Evolutionary conservation across 2,888 invertebrate species (phyloP), one percentile per base, ranked within the genome.

Genomic region (Dyspetes luteomarginatus): DNA sequence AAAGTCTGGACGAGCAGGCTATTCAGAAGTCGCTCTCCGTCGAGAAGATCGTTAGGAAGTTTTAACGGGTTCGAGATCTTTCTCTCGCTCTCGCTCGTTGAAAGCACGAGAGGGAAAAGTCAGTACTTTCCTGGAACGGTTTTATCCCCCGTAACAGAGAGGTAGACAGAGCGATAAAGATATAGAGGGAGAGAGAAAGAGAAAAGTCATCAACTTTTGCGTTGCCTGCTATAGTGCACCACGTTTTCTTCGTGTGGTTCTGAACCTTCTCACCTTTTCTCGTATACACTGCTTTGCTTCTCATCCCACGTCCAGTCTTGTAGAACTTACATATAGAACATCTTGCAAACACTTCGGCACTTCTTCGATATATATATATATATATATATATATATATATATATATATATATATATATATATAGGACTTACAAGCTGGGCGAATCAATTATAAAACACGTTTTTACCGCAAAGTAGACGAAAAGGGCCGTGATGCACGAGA

Each of bases 61-160:
- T 90, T 89, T 88, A 89, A 89, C 90, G 88, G 89, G 85, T 88
- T 89, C 87, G 88, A 87, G 87, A 85, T 83, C 83, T 78, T 48
- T 73, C 78, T 58, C 36, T 73, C 73, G 41, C 41, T 30, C 60
- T 60, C 36, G 7, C 22, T 48, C 12, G 5, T 30, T 1, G 28
- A 75, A 67, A 74, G 55, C 67, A 72, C 75, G 50, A 64, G 65
- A 78, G 78, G 69, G 73, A 26, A 50, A 75, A 62, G 50, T 52
- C 41, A 64, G 64, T 71, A 62, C 80, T 80, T 75, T 76, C 76
- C 65, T 64, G 64, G 15, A 78, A 60, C 55, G 77, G 36, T 43
- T 65, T 52, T 64, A 26, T 30, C 30, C 50, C 64, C 52, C 60
- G 50, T 30, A 36, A 60, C 43, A 60, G 52, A 56, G n/a, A n/a